Evolutionary conservation across 2,113 vertebrate species (phyloP), one percentile per base, ranked within the genome.

Genomic region (Pseudolaguvia tuberculata): DNA sequence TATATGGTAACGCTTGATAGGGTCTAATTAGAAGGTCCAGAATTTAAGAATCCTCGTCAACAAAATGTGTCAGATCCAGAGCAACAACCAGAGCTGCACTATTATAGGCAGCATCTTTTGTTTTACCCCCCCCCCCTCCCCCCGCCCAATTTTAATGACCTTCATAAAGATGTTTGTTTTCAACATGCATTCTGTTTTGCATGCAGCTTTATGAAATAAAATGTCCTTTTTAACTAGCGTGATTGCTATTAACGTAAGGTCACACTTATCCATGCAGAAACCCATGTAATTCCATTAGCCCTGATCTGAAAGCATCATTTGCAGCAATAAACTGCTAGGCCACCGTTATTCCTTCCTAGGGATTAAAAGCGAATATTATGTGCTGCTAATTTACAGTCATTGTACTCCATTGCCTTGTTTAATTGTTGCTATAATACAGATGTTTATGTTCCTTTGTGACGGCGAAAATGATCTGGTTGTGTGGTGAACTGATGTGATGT

Each of bases 321-420:
- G 20, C n/a, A 8, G 14, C 29, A 52, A 35, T 53, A 52, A 65
- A 65, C n/a, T 45, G 39, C 48, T 48, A 8, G 25, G 70, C 5
- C 7, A n/a, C 17, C 53, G 39, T 52, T 31, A 42, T 39, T 63
- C 48, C 58, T 39, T 20, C n/a, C 72, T 52, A 35, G 47, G 47
- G 52, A 48, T 75, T 75, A 68, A 76, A 50, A 69, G 51, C 17
- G n/a, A 35, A 51, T 48, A 69, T 59, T 69, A 58, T 58, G 53
- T 35, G 74, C 27, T 23, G 61, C 25, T 67, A 55, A 58, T 68
- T 68, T 76, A 76, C 45, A 51, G 11, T 76, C 51, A 58, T 18
- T 69, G 42, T 69, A 23, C 65, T 50, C 65, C n/a, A 35, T 76
- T 59, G 29, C 18, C 27, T 69, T 55, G 45, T 68, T 75, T 75